These are phyloP conservation scores for Hephaestus fuliginosus DNA, from an alignment of 2,797 vertebrate species.

Conservation along the genomic window DNA sequence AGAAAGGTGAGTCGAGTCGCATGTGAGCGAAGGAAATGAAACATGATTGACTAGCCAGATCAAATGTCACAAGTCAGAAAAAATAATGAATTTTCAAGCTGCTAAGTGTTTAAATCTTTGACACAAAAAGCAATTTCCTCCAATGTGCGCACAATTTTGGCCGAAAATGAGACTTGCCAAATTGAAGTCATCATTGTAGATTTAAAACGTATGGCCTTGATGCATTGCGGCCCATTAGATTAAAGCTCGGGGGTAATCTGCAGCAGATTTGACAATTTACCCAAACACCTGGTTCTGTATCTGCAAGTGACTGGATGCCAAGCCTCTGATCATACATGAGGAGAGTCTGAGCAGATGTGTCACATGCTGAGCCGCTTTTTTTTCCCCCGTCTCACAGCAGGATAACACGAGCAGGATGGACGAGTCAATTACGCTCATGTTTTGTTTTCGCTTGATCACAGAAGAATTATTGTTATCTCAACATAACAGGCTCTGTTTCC, in stretches of 20 bases:
- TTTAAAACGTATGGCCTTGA: conserved; percentile 56
- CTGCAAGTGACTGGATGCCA: conserved; percentile 39
- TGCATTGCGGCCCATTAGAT: conserved; percentile 55
- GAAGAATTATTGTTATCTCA: background rate
- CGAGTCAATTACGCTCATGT: conserved; percentile 9
- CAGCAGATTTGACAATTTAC: conserved; percentile 62
- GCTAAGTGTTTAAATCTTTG: conserved; percentile 37
- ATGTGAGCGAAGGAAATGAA: conserved; percentile 43
- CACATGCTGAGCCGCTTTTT: conserved; percentile 18
- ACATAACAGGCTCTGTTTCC: background rate
- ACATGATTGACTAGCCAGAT: conserved; percentile 43
- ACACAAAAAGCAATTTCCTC: conserved; percentile 58
- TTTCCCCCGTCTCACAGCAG: conserved; percentile 26
- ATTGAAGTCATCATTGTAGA: conserved; percentile 69
- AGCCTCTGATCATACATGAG: conserved; percentile 24
- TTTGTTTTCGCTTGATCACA: conserved; percentile 21
- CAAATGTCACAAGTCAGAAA: conserved; percentile 13
- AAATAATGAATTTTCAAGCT: conserved; percentile 49
- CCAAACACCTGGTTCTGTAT: conserved; percentile 72
- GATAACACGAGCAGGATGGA: conserved; percentile 17
- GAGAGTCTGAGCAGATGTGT: conserved; percentile 58
- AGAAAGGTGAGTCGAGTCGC: conserved; percentile 54
- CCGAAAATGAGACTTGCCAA: conserved; percentile 49
- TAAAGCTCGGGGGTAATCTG: conserved; percentile 71
- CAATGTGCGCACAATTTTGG: conserved; percentile 37